phyloP scores from a whole-genome alignment of 2,797 vertebrate genomes.

The Urophycis tenuis region DNA sequence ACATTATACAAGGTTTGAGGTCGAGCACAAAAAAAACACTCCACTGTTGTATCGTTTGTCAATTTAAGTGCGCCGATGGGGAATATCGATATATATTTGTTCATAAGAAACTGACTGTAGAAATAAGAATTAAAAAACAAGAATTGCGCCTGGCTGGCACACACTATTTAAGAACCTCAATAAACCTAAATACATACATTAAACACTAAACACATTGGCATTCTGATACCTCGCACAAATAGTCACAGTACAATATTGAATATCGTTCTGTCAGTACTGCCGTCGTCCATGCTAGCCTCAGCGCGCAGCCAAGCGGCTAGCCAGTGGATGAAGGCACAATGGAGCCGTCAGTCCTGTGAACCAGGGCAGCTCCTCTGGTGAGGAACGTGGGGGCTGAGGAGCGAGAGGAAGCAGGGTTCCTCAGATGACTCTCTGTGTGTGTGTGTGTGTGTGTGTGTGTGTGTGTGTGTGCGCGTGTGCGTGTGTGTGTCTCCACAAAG shows the following conservation, averaged over 20 bases:
- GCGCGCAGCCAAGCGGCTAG: slow-evolving; percentile 2
- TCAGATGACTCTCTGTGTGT: slow-evolving; percentile 31
- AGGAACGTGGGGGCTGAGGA: slow-evolving; percentile 51
- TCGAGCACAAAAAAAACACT: too few relatives aligned
- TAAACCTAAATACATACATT: too few relatives aligned
- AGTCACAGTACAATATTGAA: not conserved
- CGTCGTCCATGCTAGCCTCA: too few relatives aligned
- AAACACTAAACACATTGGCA: not conserved
- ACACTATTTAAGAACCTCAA: not conserved
- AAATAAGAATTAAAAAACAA: too few relatives aligned
- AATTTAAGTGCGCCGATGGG: not conserved
- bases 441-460: slow-evolving; percentile 22
- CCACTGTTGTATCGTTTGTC: too few relatives aligned
- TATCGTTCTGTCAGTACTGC: slow-evolving; percentile 17
- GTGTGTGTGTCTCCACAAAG: slow-evolving; percentile 53
- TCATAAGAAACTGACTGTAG: too few relatives aligned
- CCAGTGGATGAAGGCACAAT: slow-evolving; percentile 24
- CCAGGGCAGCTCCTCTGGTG: slow-evolving; percentile 32
- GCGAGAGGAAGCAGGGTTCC: slow-evolving; percentile 49
- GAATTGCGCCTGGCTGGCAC: not conserved
- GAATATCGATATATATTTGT: not conserved
- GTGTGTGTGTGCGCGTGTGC: slow-evolving; percentile 26
- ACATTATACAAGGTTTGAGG: too few relatives aligned
- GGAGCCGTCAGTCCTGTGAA: slow-evolving; percentile 44
- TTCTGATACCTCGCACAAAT: not conserved